Conservation (phyloP, 1,140 invertebrate species). For the Caerostris darwini region DNA sequence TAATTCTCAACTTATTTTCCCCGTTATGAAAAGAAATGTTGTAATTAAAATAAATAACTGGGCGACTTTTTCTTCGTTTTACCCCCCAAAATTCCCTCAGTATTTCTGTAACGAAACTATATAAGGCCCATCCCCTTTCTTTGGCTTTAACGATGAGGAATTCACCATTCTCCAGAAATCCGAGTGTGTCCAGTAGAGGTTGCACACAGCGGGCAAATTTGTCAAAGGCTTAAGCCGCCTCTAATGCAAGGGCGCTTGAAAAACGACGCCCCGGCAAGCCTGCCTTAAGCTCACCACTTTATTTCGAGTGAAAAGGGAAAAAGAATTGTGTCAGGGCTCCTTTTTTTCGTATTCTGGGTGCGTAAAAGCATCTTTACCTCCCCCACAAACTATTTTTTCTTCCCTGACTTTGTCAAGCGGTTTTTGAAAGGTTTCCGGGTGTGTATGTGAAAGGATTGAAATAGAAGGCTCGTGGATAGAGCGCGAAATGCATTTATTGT, state of each 20-base stretch:
- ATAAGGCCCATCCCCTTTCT: background rate
- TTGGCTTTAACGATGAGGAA: constrained; percentile 62
- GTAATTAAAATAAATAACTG: constrained; percentile 37
- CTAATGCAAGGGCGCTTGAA: constrained; percentile 75
- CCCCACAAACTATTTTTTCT: background rate
- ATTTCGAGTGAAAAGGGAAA: constrained; percentile 71
- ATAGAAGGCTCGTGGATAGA: background rate
- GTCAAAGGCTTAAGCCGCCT: constrained; percentile 66
- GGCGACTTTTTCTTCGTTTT: background rate
- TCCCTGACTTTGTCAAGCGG: background rate
- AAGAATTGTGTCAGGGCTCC: constrained; percentile 61
- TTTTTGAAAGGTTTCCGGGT: constrained; percentile 37
- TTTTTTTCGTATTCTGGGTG: constrained; percentile 42
- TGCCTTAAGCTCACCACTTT: constrained; percentile 72
- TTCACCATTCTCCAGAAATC: constrained; percentile 21
- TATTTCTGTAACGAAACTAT: constrained; percentile 26
- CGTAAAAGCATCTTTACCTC: background rate
- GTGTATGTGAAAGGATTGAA: background rate
- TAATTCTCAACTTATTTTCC: background rate
- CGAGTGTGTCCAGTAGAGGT: constrained; percentile 9
- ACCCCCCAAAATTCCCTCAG: background rate
- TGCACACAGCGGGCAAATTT: constrained; percentile 66
- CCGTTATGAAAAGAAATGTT: constrained; percentile 15
- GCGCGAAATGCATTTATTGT: background rate
- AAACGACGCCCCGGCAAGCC: constrained; percentile 74